Percentiles rank a stretch among this genome's conserved stretches.
These are phyloP conservation scores for Coptotermes formosanus DNA, from an alignment of 1,140 invertebrate genomes.

Conservation along the genomic window DNA sequence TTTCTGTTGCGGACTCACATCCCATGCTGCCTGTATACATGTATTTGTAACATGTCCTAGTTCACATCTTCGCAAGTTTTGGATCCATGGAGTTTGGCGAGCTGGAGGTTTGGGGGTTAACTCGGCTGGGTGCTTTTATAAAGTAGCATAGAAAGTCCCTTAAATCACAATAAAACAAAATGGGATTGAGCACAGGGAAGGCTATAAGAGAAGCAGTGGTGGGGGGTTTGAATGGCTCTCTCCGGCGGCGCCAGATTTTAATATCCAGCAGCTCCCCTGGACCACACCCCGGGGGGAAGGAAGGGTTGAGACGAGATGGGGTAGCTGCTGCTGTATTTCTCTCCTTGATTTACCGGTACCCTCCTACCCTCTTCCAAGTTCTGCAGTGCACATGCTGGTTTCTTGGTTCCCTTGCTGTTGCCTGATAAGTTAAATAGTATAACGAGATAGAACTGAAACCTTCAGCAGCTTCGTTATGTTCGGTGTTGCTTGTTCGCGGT, in stretches of 20 bases:
- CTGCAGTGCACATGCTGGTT: not conserved
- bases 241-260: slow-evolving; percentile 23
- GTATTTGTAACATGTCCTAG: not conserved
- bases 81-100: too few relatives aligned
- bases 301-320: slow-evolving; percentile 13
- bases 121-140: slow-evolving; percentile 8
- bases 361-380: not conserved
- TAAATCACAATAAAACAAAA: slow-evolving; percentile 30
- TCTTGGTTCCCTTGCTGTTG: not conserved
- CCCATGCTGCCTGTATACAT: too few relatives aligned
- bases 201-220: not conserved
- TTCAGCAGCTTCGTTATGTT: not conserved
- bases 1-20: too few relatives aligned
- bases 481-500: not conserved
- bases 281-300: slow-evolving; percentile 9
- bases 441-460: not conserved
- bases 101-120: not conserved
- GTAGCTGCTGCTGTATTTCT: not conserved
- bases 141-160: slow-evolving; percentile 21
- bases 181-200: slow-evolving; percentile 19
- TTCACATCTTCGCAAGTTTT: not conserved
- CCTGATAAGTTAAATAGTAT: not conserved
- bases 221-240: not conserved
- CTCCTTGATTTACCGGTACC: slow-evolving; percentile 18
- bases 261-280: slow-evolving; percentile 19